Conservation (phyloP, 2,888 invertebrate species). For the Anaspis maculata region DNA sequence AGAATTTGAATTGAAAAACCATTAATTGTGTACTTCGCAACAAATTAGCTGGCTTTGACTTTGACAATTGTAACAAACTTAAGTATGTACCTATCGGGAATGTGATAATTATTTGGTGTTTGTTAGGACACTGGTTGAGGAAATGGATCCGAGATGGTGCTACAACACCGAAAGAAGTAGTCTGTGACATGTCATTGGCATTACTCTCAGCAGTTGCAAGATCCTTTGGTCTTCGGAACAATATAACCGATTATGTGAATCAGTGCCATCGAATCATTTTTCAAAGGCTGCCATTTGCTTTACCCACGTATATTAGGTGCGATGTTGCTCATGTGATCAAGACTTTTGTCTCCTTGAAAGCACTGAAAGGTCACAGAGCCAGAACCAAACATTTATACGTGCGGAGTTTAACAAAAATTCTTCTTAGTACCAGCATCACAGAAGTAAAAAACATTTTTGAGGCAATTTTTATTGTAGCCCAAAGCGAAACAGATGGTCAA, state of each 20-base stretch:
- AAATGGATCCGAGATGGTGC: slow-evolving; percentile 15
- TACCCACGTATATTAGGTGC: not conserved
- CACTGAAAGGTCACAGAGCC: not conserved
- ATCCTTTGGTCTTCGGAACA: not conserved
- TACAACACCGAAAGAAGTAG: slow-evolving; percentile 10
- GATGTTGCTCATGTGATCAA: slow-evolving; percentile 1
- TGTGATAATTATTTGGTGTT: no score
- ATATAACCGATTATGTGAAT: not conserved
- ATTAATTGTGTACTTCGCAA: no score
- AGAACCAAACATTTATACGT: not conserved
- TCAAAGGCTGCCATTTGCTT: no score
- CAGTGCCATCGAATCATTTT: not conserved
- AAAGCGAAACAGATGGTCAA: not conserved
- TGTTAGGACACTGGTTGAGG: slow-evolving; percentile 11
- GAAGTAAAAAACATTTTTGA: not conserved
- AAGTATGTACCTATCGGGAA: no score
- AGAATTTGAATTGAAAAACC: no score
- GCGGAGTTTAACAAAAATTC: not conserved
- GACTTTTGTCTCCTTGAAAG: not conserved
- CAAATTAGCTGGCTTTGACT: no score
- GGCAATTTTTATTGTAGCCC: not conserved
- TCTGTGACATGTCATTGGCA: slow-evolving; percentile 12
- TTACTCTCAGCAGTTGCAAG: slow-evolving; percentile 6
- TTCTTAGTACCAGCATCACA: not conserved
- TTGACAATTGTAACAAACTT: no score